phyloP scores from a whole-genome alignment of 2,113 vertebrate species.

The Procapra przewalskii region DNA sequence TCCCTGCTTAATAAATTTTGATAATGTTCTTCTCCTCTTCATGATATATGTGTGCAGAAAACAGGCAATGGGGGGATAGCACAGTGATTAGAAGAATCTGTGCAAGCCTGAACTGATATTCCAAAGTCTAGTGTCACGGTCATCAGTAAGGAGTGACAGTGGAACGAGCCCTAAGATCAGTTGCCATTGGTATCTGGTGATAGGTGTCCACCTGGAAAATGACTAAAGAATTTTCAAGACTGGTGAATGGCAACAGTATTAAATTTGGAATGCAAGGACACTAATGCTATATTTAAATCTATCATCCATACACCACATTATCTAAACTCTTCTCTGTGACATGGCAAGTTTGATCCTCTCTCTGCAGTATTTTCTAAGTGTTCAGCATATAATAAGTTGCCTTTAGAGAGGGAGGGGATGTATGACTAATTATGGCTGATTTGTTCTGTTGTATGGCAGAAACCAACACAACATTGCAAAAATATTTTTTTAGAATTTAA shows the following conservation, averaged over 20 bases:
- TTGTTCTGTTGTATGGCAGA: not conserved
- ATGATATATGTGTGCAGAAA: not conserved
- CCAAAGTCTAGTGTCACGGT: not conserved
- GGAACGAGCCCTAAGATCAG: not conserved
- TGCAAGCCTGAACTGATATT: not conserved
- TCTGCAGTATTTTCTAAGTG: not conserved
- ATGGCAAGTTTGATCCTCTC: not conserved
- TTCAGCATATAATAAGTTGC: not conserved
- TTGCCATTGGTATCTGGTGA: not conserved
- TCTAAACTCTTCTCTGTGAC: not conserved
- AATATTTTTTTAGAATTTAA: not conserved
- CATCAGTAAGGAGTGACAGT: not conserved
- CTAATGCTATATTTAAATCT: not conserved
- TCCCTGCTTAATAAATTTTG: not conserved
- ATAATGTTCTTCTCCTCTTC: not conserved
- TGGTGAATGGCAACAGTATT: not conserved
- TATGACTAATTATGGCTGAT: not conserved
- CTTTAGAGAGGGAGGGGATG: not conserved
- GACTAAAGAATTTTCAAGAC: not conserved
- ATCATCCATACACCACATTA: not conserved
- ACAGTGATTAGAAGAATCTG: not conserved
- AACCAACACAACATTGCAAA: not conserved
- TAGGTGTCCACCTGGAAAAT: not conserved
- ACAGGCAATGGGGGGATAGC: not conserved
- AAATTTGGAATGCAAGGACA: not conserved